phyloP scores from a whole-genome alignment of 1,140 invertebrate species.

The Bursaphelenchus mucronatus region DNA sequence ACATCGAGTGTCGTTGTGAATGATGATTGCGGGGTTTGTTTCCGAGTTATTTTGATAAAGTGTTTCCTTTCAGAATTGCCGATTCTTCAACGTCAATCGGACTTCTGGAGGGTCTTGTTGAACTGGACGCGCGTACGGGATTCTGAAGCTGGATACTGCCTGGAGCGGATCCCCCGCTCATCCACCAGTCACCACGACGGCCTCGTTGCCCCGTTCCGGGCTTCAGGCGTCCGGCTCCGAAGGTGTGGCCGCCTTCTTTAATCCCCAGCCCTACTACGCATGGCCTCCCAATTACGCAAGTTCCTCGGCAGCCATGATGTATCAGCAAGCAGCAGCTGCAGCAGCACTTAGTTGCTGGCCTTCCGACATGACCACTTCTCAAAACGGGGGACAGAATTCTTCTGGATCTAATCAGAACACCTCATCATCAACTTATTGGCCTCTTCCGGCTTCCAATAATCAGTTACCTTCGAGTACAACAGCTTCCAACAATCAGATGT shows the following conservation, averaged over 20 bases:
- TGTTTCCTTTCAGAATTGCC: no score
- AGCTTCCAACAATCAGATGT: no score
- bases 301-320: conserved; percentile 15
- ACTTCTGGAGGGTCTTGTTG: no score
- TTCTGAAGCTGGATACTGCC: no score
- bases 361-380: conserved; percentile 9
- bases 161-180: not conserved
- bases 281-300: conserved; percentile 6
- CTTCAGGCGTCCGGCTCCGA: conserved; percentile 12
- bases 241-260: conserved; percentile 3
- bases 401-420: not conserved
- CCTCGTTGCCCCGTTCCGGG: conserved; percentile 6
- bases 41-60: no score
- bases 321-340: conserved; percentile 1
- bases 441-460: not conserved
- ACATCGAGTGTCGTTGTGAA: no score
- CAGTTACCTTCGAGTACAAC: no score
- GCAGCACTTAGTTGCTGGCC: conserved; percentile 3
- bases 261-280: conserved; percentile 10
- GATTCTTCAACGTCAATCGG: no score
- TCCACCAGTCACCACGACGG: conserved; percentile 11
- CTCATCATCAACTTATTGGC: conserved; percentile 5
- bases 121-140: no score
- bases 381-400: conserved; percentile 2
- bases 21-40: no score